Conservation (phyloP, 2,888 invertebrate species). For the Phorcus lineatus region DNA sequence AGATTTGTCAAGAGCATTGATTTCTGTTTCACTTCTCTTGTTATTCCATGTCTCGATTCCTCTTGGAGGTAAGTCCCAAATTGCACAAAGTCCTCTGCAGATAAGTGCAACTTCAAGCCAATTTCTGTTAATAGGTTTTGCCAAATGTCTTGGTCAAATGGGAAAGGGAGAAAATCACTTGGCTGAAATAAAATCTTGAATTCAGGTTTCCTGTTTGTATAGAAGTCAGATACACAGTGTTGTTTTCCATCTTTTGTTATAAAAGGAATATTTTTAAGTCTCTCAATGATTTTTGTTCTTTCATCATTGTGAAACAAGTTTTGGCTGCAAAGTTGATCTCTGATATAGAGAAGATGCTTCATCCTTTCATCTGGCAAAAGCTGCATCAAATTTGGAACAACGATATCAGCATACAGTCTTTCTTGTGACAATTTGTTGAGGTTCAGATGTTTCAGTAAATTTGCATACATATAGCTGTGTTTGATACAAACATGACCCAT, state of each 20-base stretch:
- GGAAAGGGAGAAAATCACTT: slow-evolving; percentile 42
- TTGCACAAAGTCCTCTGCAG: too few relatives aligned
- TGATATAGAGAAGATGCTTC: too few relatives aligned
- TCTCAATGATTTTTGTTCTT: slow-evolving; percentile 31
- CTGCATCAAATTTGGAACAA: not conserved
- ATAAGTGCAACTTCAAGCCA: slow-evolving; percentile 24
- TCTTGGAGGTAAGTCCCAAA: too few relatives aligned
- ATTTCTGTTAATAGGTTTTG: slow-evolving; percentile 21
- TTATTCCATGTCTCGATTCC: too few relatives aligned
- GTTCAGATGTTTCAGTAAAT: too few relatives aligned
- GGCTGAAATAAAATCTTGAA: slow-evolving; percentile 46
- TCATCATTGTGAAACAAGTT: slow-evolving; percentile 24
- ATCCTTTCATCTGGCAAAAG: not conserved
- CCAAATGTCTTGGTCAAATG: not conserved
- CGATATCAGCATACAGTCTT: not conserved
- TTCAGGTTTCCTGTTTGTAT: slow-evolving; percentile 42
- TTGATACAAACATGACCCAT: too few relatives aligned
- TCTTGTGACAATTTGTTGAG: not conserved
- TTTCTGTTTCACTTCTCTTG: too few relatives aligned
- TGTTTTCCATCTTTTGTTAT: slow-evolving; percentile 38
- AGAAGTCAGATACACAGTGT: slow-evolving; percentile 45
- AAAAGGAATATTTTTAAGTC: slow-evolving; percentile 36
- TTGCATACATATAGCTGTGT: too few relatives aligned
- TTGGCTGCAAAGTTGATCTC: not conserved
- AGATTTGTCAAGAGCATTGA: too few relatives aligned